Conservation (phyloP, 1,140 invertebrate species). For the Heliothis virescens region DNA sequence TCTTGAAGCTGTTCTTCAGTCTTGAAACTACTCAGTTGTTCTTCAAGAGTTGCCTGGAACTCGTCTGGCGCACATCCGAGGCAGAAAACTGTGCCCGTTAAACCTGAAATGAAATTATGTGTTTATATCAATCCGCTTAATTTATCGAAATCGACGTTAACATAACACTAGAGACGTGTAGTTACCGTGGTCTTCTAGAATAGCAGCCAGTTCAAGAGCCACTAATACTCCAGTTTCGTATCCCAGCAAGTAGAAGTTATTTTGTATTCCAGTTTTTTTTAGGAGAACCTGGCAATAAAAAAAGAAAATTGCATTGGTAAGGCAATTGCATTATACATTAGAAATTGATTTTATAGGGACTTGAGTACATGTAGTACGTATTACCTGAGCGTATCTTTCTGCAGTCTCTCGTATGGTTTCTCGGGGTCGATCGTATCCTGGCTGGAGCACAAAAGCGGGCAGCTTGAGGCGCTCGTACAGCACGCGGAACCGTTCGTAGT, state of each 20-base stretch:
- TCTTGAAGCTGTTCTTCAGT: slow-evolving; percentile 63
- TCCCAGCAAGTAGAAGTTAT: slow-evolving; percentile 57
- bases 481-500: slow-evolving; percentile 53
- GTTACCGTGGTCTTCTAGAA: slow-evolving; percentile 61
- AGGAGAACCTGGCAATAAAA: too few relatives aligned
- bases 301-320: too few relatives aligned
- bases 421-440: slow-evolving; percentile 50
- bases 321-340: too few relatives aligned
- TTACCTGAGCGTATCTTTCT: slow-evolving; percentile 55
- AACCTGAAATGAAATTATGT: slow-evolving; percentile 12
- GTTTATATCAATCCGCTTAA: background rate
- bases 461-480: slow-evolving; percentile 68
- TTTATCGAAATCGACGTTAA: background rate
- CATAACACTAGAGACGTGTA: background rate
- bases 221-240: slow-evolving; percentile 62
- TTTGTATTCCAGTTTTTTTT: background rate
- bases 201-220: slow-evolving; percentile 60
- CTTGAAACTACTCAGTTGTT: slow-evolving; percentile 57
- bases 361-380: too few relatives aligned
- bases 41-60: slow-evolving; percentile 55
- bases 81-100: slow-evolving; percentile 71
- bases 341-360: too few relatives aligned
- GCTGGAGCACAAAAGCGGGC: slow-evolving; percentile 65
- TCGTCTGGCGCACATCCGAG: slow-evolving; percentile 65
- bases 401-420: slow-evolving; percentile 45